phyloP scores from a whole-genome alignment of 2,888 invertebrate species.

The Linnaemya vulpina region DNA sequence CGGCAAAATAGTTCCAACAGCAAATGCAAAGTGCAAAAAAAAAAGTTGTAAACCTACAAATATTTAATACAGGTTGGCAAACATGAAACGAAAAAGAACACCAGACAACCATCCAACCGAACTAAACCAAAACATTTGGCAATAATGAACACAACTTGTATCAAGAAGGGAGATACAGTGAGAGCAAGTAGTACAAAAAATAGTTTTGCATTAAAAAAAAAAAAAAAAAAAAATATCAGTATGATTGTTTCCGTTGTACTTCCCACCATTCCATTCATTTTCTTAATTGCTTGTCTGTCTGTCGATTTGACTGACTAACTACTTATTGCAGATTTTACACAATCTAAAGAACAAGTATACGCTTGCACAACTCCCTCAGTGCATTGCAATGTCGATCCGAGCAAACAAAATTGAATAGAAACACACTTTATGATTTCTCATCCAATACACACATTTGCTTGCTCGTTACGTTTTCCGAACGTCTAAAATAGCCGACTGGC shows the following conservation, averaged over 20 bases:
- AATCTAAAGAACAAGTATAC: constrained; percentile 46
- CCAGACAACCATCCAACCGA: constrained; percentile 59
- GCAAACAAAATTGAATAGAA: constrained; percentile 34
- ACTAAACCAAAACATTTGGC: constrained; percentile 57
- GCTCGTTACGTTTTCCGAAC: background rate
- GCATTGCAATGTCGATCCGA: constrained; percentile 39
- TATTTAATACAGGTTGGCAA: constrained; percentile 64
- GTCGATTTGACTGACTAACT: constrained; percentile 23
- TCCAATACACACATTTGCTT: constrained; percentile 48
- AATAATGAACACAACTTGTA: constrained; percentile 30
- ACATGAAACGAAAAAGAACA: constrained; percentile 62
- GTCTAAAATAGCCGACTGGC: constrained; percentile 19
- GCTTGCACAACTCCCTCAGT: constrained; percentile 65
- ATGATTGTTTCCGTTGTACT: constrained; percentile 67
- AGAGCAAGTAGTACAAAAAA: constrained; percentile 31
- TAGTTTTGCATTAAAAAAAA: background rate
- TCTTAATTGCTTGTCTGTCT: constrained; percentile 51
- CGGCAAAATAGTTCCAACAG: constrained; percentile 56
- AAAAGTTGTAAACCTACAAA: constrained; percentile 66
- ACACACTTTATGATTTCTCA: constrained; percentile 44
- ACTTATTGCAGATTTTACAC: constrained; percentile 64
- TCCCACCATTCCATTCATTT: constrained; percentile 67
- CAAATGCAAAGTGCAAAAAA: constrained; percentile 45
- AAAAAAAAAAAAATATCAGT: constrained; percentile 36
- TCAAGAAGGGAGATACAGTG: constrained; percentile 9